Base-by-base conservation (phyloP, 2,888 invertebrate genomes). In the Xestia rhomboidea region DNA sequence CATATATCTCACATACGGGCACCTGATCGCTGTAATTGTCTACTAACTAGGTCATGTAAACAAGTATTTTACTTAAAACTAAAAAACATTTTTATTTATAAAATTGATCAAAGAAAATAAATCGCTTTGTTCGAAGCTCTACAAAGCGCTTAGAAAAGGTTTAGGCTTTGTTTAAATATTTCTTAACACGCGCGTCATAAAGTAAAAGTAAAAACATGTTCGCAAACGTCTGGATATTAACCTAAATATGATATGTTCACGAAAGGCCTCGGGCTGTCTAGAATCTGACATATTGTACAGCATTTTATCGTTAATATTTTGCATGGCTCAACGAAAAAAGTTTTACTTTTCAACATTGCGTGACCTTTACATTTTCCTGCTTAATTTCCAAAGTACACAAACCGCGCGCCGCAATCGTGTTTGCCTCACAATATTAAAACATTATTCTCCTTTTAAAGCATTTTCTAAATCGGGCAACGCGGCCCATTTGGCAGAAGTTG, bases 21-120 rank as follows among this genome's bases (percentile, higher is more conserved):
- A 89, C 88, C 89, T 90, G 72, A 54, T 46, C 38, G 84, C 86
- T 90, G 85, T 85, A 85, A 87, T 88, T 91, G 90, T 89, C 87
- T 86, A 85, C 85, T 88, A 92, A 91, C 90, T 93, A 82, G 92
- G 91, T 92, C 93, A 92, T 91, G 92, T 90, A 93, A 93, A 93
- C 91, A 90, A 81, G 79, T 89, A 90, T 90, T 90, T 87, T 88
- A 82, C 84, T 75, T 88, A 85, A 87, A 85, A 77, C 82, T 81
- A 86, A 84, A 81, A 83, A 51, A 41, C 1, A 44, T 10, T 34
- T 7, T n/a, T 85, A 86, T 84, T 68, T 68, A 73, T 68, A 73
- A 70, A 18, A 63, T 63, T 60, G 13, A 71, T 68, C 66, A 54
- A 87, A 79, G 70, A 77, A 84, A 70, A 73, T 30, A 79, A 84